Base-by-base conservation (phyloP, 2,113 vertebrate species). In the Colaptes auratus region DNA sequence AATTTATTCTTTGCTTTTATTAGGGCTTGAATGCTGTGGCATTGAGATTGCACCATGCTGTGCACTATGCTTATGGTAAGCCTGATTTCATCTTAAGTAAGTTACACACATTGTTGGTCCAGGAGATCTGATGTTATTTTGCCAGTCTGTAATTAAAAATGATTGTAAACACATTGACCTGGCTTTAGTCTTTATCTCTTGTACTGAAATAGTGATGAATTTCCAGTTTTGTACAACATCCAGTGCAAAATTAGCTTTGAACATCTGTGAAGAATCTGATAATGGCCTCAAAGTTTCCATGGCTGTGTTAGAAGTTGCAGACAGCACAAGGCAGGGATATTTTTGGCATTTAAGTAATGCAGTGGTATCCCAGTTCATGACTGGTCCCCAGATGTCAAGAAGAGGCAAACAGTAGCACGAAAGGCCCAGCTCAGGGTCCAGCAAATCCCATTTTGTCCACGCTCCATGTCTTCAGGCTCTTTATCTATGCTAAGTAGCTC, bases 1-100 rank as follows among this genome's bases (percentile, higher is more conserved):
- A 53, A 13, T 1, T 66, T 78, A 30, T 67, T 50, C 46, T 93
- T 70, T 88, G 6, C 88, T 90, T 95, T 87, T 36, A 12, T 74
- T 72, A 97, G 94, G 78, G 36, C 63, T 85, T 87, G 78, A n/a
- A 66, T 59, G 36, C 60, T 90, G 95, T 55, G 86, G 58, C 73
- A 78, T 66, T 30, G 92, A 60, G 82, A 28, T 28, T 61, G 70
- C 52, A 23, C 66, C 17, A 10, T 17, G 1, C 33, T n/a, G 17
- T 63, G 78, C 0, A 0, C 79, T 61, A 10, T 92, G 74, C 18
- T 73, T 44, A 50, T 70, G 95, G 93, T 96, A 96, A 97, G 78
- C 55, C 48, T 81, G 36, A 13, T 65, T 79, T 65, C 21, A 66
- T 85, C 59, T 77, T 69, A 75, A 58, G 30, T 81, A 61, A 58